phyloP scores from a whole-genome alignment of 2,888 invertebrate genomes.

The Coelopa pilipes region DNA sequence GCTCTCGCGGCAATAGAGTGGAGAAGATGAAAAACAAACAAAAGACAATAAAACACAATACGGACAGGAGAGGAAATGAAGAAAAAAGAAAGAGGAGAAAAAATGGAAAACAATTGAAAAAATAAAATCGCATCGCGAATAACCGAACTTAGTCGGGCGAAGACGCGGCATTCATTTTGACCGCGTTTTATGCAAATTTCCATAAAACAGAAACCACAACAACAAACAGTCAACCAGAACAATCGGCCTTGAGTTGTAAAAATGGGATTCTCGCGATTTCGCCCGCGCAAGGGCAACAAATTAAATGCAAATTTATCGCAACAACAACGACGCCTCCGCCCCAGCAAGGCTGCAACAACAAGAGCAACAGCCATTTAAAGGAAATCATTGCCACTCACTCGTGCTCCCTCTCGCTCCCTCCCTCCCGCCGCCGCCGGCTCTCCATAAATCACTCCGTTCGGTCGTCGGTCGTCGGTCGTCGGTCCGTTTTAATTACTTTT shows the following conservation, averaged over 20 bases:
- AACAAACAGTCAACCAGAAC: constrained; percentile 3
- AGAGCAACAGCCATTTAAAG: no score
- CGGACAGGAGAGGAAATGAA: no score
- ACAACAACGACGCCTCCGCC: background rate
- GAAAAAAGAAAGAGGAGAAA: no score
- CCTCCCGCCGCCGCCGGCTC: background rate
- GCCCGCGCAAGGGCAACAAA: constrained; percentile 34
- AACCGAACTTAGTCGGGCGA: background rate
- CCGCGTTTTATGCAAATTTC: constrained; percentile 1
- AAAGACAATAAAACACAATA: no score
- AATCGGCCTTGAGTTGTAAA: background rate
- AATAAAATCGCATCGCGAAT: background rate
- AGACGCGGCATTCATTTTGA: background rate
- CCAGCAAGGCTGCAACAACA: background rate
- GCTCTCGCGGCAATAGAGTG: no score
- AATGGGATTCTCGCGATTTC: background rate
- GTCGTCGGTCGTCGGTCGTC: constrained; percentile 20
- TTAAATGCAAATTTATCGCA: constrained; percentile 42
- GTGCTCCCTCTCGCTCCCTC: background rate
- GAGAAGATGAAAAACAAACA: no score
- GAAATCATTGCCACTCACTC: background rate
- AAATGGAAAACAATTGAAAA: background rate
- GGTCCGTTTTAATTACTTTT: constrained; percentile 61
- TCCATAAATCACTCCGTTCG: constrained; percentile 5
- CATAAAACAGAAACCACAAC: constrained; percentile 23